A percentile compares a stretch with the other conserved stretches of the same genome.
phyloP scores from a whole-genome alignment of 2,888 invertebrate species.

The Argyresthia albistria region DNA sequence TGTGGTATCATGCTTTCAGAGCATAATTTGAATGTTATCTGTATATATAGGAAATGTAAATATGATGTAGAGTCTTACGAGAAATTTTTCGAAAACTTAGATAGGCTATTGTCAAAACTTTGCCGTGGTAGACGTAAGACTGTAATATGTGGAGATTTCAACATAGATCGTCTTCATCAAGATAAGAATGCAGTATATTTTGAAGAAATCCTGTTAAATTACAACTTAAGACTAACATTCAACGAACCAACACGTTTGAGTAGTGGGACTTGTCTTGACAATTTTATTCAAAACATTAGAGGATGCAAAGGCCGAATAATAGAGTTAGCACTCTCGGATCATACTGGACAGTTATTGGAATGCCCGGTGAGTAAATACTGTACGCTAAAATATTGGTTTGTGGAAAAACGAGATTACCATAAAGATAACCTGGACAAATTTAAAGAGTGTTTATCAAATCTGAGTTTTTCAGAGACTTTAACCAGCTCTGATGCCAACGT shows the following conservation, averaged over 20 bases:
- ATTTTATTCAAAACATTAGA: slow-evolving; percentile 3
- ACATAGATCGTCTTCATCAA: slow-evolving; percentile 5
- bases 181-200: neutral
- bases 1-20: neutral
- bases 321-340: slow-evolving; percentile 8
- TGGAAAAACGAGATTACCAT: neutral
- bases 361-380: slow-evolving; percentile 3
- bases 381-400: neutral
- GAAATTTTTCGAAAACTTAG: neutral
- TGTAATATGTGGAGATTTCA: slow-evolving; percentile 6
- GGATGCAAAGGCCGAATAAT: slow-evolving; percentile 1
- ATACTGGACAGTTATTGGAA: slow-evolving; percentile 8
- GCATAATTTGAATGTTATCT: slow-evolving; percentile 6
- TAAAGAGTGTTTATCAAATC: neutral
- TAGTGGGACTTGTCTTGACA: slow-evolving; percentile 7
- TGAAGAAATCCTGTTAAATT: slow-evolving; percentile 1
- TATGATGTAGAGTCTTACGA: neutral
- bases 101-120: neutral
- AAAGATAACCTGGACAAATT: slow-evolving; percentile 6
- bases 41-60: slow-evolving; percentile 7
- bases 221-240: slow-evolving; percentile 6
- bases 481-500: neutral
- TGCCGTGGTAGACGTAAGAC: neutral
- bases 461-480: slow-evolving; percentile 2
- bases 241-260: neutral